Evolutionary conservation across 2,888 invertebrate genomes (phyloP).

Genomic region (Agriotes lineatus): DNA sequence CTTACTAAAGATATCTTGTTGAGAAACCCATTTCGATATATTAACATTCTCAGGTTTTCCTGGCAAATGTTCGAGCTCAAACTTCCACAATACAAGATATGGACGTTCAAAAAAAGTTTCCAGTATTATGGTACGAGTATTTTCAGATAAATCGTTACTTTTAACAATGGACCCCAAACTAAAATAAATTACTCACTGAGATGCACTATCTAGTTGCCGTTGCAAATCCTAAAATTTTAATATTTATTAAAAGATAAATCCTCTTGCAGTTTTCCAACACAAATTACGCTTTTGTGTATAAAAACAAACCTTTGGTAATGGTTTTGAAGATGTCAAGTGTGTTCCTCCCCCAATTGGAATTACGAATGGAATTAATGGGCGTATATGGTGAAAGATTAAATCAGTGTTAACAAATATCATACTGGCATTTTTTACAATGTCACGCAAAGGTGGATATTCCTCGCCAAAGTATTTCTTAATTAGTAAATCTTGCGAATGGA

Average conservation of each 20-base stretch:
- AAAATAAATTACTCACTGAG: slow-evolving; percentile 63
- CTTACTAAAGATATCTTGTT: slow-evolving; percentile 62
- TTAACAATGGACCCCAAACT: slow-evolving; percentile 65
- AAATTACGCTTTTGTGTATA: background rate
- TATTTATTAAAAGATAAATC: background rate
- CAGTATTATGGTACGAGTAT: slow-evolving; percentile 56
- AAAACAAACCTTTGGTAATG: slow-evolving; percentile 61
- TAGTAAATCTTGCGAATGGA: background rate
- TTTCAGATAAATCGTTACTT: slow-evolving; percentile 56
- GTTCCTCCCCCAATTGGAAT: slow-evolving; percentile 63
- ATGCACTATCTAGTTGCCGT: slow-evolving; percentile 41
- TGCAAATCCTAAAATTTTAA: slow-evolving; percentile 2
- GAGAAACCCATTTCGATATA: slow-evolving; percentile 64
- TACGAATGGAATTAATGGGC: slow-evolving; percentile 63
- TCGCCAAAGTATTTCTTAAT: too few species aligned
- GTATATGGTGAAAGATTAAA: slow-evolving; percentile 59
- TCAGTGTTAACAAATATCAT: slow-evolving; percentile 65
- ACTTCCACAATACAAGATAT: slow-evolving; percentile 66
- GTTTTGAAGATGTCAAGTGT: slow-evolving; percentile 61
- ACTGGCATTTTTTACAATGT: slow-evolving; percentile 56
- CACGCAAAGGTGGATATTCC: slow-evolving; percentile 42
- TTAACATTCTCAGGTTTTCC: too few species aligned
- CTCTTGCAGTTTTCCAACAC: background rate
- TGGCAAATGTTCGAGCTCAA: slow-evolving; percentile 59
- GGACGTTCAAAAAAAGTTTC: slow-evolving; percentile 61